Base-by-base conservation (phyloP, 1,140 invertebrate genomes). In the Bursaphelenchus mucronatus region DNA sequence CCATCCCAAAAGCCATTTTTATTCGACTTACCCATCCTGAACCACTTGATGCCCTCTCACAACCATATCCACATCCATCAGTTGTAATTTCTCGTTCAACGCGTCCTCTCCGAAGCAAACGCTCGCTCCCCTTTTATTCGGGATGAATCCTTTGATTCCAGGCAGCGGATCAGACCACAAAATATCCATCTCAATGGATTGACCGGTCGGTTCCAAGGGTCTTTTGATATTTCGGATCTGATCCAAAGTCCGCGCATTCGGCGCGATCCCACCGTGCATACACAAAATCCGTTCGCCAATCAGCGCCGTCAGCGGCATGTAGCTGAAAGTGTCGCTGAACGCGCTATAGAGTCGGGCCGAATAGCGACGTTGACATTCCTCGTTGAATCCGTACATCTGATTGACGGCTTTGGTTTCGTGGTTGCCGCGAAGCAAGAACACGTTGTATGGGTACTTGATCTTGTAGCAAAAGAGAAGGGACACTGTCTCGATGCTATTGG, bases 361-460 rank as follows among this genome's bases (percentile, higher is more conserved):
- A 44, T 46, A 63, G 13, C 68, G 58, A 5, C 61, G 68, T 15
- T 73, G 59, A 9, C 19, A 41, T 13, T 62, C 59, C n/a, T 39
- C 59, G 4, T 50, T 17, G 15, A 62, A 62, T 3, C 51, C 68
- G 47, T 69, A 70, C n/a, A 66, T 53, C 67, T 85, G 75, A 81
- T 87, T 87, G 69, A 88, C 86, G 67, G 83, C 85, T 43, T 85
- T 85, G 79, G 86, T 86, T 80, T 87, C 87, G 76, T 88, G 87
- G 74, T 87, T 88, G 41, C 87, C 87, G 66, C 87, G 78, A 45
- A 88, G 79, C 10, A 88, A 82, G 82, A 94, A 94, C 85, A 94
- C 93, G 83, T 94, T 93, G 82, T 94, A 90, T 49, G 91, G 91
- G 84, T 92, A 93, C 84, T 93, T 93, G 75, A 94, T 86, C 79